Base-by-base conservation (phyloP, 2,888 invertebrate species). In the Alloplasta piceator region DNA sequence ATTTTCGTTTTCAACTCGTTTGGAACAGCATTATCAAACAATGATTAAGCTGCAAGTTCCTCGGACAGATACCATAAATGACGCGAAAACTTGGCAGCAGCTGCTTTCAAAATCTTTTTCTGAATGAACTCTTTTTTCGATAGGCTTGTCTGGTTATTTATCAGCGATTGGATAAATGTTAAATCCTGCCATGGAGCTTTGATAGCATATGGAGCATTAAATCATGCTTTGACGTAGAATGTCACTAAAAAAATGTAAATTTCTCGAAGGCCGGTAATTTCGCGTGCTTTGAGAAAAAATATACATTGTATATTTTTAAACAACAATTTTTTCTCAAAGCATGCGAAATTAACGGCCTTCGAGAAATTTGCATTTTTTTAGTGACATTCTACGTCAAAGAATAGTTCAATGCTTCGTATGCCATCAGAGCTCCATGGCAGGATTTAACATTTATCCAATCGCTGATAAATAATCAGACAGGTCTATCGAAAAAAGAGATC, bases 61-160 rank as follows among this genome's bases (percentile, higher is more conserved):
- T 76, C 76, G n/a, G 61, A 50, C 9, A 76, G 41, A 50, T 76
- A 68, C 68, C 68, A 78, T 36, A 72, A 38, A 41, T 78, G 66
- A 39, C 63, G 43, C 2, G 43, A 55, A 43, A 78, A 14, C 63
- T 73, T 73, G 12, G 1, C 10, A 48, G 46, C 16, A 63, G 73
- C 61, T 43, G 78, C 78, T 36, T 60, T 52, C n/a, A 12, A 58
- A 58, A 39, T 58, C n/a, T 38, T 39, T 38, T 39, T 10, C n/a
- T n/a, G 6, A 14, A 38, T 38, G 5, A 58, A 10, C 12, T 12
- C 14, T 16, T 58, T n/a, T 38, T 58, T 58, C 16, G 73, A 73
- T 10, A 67, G 50, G 36, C 7, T 12, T 9, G 55, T 36, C 38
- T 78, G 26, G 39, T 50, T n/a, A 9, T 39, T 56, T 61, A 67